These are phyloP conservation scores for Oriolus oriolus DNA, from an alignment of 2,113 vertebrate species.

Conservation along the genomic window DNA sequence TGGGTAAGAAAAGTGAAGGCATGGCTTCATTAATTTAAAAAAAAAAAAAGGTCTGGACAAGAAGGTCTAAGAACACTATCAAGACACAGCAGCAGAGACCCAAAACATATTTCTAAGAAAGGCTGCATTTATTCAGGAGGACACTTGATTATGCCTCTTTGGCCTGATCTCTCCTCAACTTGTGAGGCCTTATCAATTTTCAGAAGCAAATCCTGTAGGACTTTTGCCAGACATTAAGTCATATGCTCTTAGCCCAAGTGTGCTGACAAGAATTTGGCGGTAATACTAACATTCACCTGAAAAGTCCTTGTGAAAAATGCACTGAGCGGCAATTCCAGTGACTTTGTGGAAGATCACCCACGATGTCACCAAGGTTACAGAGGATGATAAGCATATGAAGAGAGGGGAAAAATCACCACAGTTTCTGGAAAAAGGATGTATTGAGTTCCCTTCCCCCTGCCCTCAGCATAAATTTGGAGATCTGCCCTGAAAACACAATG, in stretches of 20 bases:
- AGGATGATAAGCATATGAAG: not conserved
- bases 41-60: not conserved
- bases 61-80: not conserved
- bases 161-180: not conserved
- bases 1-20: not conserved
- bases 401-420: fast-evolving
- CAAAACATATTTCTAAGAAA: not conserved
- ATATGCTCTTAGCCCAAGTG: not conserved
- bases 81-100: not conserved
- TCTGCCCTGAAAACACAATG: not conserved
- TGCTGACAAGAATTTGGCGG: not conserved
- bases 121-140: not conserved
- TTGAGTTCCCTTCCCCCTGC: not conserved
- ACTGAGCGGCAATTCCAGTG: not conserved
- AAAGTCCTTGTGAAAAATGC: constrained; percentile 19
- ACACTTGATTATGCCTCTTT: not conserved
- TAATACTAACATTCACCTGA: not conserved
- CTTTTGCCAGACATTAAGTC: constrained; percentile 6
- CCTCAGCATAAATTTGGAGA: not conserved
- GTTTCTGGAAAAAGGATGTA: not conserved
- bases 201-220: not conserved
- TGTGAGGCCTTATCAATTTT: not conserved
- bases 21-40: not conserved
- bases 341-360: not conserved
- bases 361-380: not conserved